phyloP scores from a whole-genome alignment of 2,113 vertebrate genomes.

The Anthoscopus minutus region DNA sequence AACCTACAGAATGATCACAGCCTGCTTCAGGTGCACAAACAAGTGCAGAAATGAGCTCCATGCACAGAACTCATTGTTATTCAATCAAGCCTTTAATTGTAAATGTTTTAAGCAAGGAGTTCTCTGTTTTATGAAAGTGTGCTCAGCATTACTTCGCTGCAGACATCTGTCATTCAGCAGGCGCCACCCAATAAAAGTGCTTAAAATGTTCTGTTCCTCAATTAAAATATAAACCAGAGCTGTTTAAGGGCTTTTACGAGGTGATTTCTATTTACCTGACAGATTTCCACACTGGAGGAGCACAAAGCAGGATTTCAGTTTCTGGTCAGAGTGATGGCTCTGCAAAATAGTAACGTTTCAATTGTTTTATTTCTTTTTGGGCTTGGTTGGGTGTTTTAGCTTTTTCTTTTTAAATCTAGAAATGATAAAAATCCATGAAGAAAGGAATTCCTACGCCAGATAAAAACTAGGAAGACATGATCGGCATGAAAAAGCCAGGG shows the following conservation, averaged over 20 bases:
- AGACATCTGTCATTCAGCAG: conserved; percentile 67
- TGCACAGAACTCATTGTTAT: conserved; percentile 41
- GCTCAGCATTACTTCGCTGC: neutral
- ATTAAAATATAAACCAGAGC: conserved; percentile 67
- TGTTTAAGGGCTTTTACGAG: conserved; percentile 55
- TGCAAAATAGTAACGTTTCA: neutral
- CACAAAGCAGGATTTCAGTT: conserved; percentile 13
- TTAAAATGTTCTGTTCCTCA: conserved; percentile 63
- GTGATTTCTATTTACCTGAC: conserved; percentile 65
- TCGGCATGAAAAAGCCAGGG: neutral
- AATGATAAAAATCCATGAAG: neutral
- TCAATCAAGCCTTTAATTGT: conserved; percentile 49
- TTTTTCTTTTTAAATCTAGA: neutral
- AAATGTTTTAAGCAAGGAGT: conserved; percentile 57
- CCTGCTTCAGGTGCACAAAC: conserved; percentile 40
- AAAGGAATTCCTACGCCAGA: neutral
- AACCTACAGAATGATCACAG: conserved; percentile 6
- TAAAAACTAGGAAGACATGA: neutral
- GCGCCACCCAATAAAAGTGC: conserved; percentile 59
- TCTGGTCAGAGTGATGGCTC: conserved; percentile 15
- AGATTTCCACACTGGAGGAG: conserved; percentile 50
- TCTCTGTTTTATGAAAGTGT: conserved; percentile 57
- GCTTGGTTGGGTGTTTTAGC: too few relatives aligned
- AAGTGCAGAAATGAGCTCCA: conserved; percentile 45
- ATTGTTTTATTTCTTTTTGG: neutral